Conservation (phyloP, 2,888 invertebrate genomes). For the Hesperia comma region DNA sequence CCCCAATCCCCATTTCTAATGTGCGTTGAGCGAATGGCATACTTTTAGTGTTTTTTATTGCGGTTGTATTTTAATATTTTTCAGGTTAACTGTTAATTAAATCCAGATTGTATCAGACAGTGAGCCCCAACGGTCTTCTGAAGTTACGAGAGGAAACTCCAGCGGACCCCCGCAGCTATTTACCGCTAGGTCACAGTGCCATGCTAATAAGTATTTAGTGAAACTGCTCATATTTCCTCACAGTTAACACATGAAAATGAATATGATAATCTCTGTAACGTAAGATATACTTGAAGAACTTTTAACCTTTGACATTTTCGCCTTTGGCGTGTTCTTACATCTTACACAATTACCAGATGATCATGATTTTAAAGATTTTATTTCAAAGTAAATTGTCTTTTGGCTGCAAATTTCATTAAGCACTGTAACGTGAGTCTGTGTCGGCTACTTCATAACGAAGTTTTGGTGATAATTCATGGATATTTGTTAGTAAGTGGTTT, state of each 20-base stretch:
- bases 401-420: no score
- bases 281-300: background rate
- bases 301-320: slow-evolving; percentile 9
- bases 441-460: no score
- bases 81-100: no score
- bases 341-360: slow-evolving; percentile 1
- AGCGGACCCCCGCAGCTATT: no score
- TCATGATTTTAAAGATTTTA: background rate
- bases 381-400: background rate
- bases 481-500: no score
- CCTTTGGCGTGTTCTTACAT: background rate
- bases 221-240: background rate
- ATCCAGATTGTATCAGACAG: no score
- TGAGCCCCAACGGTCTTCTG: no score
- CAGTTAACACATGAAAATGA: background rate
- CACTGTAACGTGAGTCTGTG: no score
- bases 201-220: slow-evolving; percentile 1
- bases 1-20: slow-evolving; percentile 11
- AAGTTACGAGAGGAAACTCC: no score
- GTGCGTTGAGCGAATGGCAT: slow-evolving; percentile 2
- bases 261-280: background rate
- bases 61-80: no score
- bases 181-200: background rate
- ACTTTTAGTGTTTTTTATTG: background rate
- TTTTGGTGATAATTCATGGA: no score